Evolutionary conservation across 2,113 vertebrate genomes (phyloP).

Genomic region (Rhabdomys dilectus): DNA sequence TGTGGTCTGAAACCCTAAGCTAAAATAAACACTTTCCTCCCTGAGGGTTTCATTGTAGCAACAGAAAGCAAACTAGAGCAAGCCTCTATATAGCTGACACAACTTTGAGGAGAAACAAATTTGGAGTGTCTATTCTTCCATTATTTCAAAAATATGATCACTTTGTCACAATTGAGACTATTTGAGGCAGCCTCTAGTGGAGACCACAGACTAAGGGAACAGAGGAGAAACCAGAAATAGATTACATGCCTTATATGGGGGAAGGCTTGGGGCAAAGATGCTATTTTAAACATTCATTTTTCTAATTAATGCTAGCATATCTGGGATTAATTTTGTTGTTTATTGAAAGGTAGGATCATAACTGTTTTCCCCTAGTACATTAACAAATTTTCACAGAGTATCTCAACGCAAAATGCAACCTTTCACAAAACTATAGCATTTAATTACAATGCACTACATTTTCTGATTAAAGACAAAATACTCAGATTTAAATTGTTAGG

Average conservation of each 20-base stretch:
- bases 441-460: background rate
- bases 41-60: background rate
- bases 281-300: background rate
- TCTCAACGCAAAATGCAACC: background rate
- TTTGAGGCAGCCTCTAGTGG: accelerated
- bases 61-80: background rate
- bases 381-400: background rate
- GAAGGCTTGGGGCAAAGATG: background rate
- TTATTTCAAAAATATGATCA: background rate
- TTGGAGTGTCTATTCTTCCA: background rate
- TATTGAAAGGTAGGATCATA: background rate
- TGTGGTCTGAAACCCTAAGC: no score
- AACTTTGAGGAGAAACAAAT: background rate
- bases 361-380: background rate
- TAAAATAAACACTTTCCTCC: background rate
- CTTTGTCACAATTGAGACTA: background rate
- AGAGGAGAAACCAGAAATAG: background rate
- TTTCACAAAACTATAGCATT: background rate
- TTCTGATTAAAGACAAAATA: background rate
- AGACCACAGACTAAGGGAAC: accelerated
- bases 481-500: background rate
- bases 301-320: background rate
- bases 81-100: accelerated
- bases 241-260: accelerated
- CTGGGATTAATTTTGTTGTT: background rate